Conservation (phyloP, 2,113 vertebrate genomes). For the Scomber scombrus region DNA sequence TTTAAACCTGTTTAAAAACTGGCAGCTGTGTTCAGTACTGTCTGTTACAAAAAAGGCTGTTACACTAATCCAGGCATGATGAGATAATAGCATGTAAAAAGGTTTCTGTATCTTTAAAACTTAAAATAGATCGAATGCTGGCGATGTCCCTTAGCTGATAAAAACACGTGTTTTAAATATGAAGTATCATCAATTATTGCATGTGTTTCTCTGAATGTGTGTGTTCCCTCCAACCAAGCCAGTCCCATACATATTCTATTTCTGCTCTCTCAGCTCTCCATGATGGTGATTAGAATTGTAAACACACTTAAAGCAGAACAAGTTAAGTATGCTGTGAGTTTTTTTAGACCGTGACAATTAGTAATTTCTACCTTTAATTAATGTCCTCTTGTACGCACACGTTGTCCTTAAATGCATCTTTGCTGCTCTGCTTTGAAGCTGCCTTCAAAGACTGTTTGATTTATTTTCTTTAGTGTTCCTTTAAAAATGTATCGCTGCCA, state of each 20-base stretch:
- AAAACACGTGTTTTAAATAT: no score
- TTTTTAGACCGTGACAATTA: slow-evolving; percentile 49
- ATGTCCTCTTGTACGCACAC: slow-evolving; percentile 12
- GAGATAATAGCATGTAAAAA: no score
- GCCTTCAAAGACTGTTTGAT: slow-evolving; percentile 70
- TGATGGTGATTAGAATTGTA: slow-evolving; percentile 12
- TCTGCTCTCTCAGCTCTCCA: background rate
- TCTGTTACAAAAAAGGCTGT: no score
- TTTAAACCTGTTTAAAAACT: no score
- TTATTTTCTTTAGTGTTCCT: slow-evolving; percentile 61
- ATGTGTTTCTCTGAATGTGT: slow-evolving; percentile 2
- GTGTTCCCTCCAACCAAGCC: background rate
- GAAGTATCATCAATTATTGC: background rate
- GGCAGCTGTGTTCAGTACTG: no score
- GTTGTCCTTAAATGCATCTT: slow-evolving; percentile 55
- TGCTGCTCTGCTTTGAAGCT: slow-evolving; percentile 65
- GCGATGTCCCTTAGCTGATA: no score
- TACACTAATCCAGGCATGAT: no score
- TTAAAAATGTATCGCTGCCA: slow-evolving; percentile 59
- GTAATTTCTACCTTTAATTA: slow-evolving; percentile 36
- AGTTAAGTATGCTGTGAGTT: slow-evolving; percentile 25
- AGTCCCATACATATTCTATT: slow-evolving; percentile 24
- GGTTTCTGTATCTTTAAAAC: no score
- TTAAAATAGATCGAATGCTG: no score
- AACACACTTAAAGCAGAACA: slow-evolving; percentile 23